Percentiles rank a stretch among this genome's conserved stretches.
phyloP scores from a whole-genome alignment of 64 coral and sea anemone genomes.

The Montipora efflorescens region DNA sequence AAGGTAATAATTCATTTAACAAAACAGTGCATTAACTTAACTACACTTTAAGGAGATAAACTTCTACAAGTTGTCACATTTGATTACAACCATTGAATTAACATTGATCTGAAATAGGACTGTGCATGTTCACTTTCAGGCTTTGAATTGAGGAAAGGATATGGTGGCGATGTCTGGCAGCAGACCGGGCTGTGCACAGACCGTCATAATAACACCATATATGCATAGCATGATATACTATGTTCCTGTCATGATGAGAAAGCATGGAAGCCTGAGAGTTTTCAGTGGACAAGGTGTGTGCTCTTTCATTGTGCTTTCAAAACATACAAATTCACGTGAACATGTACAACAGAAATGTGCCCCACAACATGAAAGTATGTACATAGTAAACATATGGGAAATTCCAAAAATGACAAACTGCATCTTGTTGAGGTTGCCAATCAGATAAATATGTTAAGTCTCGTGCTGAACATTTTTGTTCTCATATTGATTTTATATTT shows the following conservation, averaged over 20 bases:
- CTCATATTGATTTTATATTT: too few relatives aligned
- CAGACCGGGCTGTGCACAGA: slow-evolving; percentile 11
- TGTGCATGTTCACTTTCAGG: slow-evolving; percentile 26
- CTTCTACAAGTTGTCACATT: not conserved
- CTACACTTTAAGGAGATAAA: not conserved
- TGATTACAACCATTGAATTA: not conserved
- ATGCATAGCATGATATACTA: too few relatives aligned
- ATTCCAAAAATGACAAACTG: too few relatives aligned
- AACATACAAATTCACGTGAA: not conserved
- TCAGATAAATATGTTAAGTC: too few relatives aligned
- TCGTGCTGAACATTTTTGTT: too few relatives aligned
- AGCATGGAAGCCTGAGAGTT: not conserved
- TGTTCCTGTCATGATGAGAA: slow-evolving; percentile 12
- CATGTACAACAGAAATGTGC: not conserved
- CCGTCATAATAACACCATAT: too few relatives aligned
- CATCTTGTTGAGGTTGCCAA: too few relatives aligned
- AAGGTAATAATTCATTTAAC: not conserved
- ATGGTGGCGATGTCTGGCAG: slow-evolving; percentile 33
- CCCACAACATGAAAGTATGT: too few relatives aligned
- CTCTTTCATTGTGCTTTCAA: not conserved
- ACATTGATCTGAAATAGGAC: not conserved
- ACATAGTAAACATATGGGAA: too few relatives aligned
- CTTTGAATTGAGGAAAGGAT: slow-evolving; percentile 27
- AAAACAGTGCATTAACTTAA: not conserved
- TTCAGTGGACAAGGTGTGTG: slow-evolving; percentile 67